Conservation (phyloP, 2,113 vertebrate species). For the Cariama cristata region DNA sequence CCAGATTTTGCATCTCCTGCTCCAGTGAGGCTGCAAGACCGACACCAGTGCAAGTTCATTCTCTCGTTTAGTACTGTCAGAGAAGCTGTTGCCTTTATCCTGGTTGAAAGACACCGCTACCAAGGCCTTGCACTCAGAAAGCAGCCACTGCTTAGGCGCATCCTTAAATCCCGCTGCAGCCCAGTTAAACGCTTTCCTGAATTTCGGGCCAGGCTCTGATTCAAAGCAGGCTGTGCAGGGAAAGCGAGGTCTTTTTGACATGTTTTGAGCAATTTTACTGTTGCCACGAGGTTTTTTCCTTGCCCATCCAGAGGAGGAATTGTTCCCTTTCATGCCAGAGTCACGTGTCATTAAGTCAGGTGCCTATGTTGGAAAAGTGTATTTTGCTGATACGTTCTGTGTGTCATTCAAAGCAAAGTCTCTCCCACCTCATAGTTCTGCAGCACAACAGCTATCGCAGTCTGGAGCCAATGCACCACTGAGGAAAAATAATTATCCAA, state of each 20-base stretch:
- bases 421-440: neutral
- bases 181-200: fast-evolving
- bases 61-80: neutral
- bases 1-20: neutral
- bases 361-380: neutral
- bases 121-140: fast-evolving
- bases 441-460: neutral
- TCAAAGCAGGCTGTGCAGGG: neutral
- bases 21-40: neutral
- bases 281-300: neutral
- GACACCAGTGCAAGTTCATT: neutral
- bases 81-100: neutral
- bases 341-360: conserved; percentile 21
- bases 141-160: fast-evolving
- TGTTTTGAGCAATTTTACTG: neutral
- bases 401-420: neutral
- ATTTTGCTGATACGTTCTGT: neutral
- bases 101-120: fast-evolving
- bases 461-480: conserved; percentile 14
- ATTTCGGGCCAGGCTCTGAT: neutral
- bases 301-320: conserved; percentile 1
- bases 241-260: neutral
- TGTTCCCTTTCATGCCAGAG: neutral
- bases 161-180: neutral
- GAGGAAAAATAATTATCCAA: conserved; percentile 63